Conservation (phyloP, 1,140 invertebrate genomes). For the Coenobita brevimanus region DNA sequence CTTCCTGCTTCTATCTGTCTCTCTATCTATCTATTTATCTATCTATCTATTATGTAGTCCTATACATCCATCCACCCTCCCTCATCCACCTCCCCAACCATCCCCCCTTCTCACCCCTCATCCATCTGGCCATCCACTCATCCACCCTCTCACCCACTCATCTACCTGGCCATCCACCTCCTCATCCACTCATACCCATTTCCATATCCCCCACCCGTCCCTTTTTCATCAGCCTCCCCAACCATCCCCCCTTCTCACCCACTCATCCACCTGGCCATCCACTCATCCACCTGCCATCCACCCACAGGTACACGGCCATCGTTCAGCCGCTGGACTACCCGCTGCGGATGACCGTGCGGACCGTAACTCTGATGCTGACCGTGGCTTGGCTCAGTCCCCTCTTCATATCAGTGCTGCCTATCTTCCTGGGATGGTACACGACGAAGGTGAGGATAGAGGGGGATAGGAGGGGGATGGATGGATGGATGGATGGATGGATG, state of each 20-base stretch:
- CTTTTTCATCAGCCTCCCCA: background rate
- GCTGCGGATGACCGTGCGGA: conserved; percentile 83
- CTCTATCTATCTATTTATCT: too few relatives aligned
- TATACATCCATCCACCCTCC: too few relatives aligned
- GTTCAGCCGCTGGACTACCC: conserved; percentile 91
- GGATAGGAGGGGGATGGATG: background rate
- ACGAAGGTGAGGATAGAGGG: conserved; percentile 79
- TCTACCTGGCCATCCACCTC: conserved; percentile 2
- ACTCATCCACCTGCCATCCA: background rate
- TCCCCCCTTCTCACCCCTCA: background rate
- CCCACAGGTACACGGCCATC: conserved; percentile 92
- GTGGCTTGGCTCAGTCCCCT: conserved; percentile 93
- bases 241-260: background rate
- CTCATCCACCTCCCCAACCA: background rate
- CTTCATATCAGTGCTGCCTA: conserved; percentile 94
- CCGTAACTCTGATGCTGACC: conserved; percentile 77
- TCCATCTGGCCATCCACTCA: background rate
- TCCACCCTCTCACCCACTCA: background rate
- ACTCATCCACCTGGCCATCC: background rate
- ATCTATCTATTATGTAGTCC: too few relatives aligned
- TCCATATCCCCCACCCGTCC: background rate
- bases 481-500: background rate
- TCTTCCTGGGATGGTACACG: conserved; percentile 93
- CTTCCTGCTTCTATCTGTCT: too few relatives aligned
- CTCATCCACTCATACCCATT: background rate